These are phyloP conservation scores for Camponotus pennsylvanicus DNA, from an alignment of 1,140 invertebrate genomes.

Conservation along the genomic window DNA sequence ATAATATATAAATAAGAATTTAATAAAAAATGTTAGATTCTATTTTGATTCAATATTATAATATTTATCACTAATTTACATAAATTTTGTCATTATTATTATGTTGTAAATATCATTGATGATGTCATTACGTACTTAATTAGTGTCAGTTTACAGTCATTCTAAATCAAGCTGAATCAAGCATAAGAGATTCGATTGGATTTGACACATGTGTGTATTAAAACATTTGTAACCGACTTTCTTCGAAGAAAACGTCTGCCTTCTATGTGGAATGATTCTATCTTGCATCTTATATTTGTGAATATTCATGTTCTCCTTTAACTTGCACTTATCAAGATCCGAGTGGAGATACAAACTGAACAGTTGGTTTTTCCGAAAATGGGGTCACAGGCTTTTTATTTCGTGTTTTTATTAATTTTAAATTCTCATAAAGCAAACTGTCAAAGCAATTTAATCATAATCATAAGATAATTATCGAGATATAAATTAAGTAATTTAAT, in stretches of 20 bases:
- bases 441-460: background rate
- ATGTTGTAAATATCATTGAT: no score
- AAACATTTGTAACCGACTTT: slow-evolving; percentile 5
- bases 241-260: background rate
- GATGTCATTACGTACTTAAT: no score
- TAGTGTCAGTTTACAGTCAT: no score
- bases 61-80: background rate
- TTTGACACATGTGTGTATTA: background rate
- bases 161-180: background rate
- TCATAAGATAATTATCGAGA: background rate
- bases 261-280: slow-evolving; percentile 12
- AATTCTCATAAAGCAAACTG: no score
- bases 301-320: slow-evolving; percentile 45
- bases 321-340: background rate
- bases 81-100: background rate
- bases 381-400: slow-evolving; percentile 20
- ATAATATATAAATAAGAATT: background rate
- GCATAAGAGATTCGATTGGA: slow-evolving; percentile 6
- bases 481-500: background rate
- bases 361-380: slow-evolving; percentile 29
- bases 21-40: background rate
- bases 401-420: background rate
- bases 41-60: background rate
- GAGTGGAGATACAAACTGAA: background rate
- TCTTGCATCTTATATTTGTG: slow-evolving; percentile 46